Conservation (phyloP, 2,797 vertebrate species). For the Graptemys geographica region DNA sequence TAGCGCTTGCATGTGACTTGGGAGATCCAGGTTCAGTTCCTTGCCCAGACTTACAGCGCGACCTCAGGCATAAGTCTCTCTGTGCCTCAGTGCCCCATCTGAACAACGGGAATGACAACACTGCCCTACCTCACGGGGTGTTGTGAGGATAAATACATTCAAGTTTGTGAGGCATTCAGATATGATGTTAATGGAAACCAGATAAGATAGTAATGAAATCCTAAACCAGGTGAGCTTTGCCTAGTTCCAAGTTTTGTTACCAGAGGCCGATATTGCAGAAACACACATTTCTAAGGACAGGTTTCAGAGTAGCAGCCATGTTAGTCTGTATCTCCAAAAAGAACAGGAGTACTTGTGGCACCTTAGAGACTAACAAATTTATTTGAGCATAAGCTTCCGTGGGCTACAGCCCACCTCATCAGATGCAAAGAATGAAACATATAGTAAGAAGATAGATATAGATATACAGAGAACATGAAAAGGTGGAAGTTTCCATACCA, state of each 20-base stretch:
- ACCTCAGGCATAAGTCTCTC: background rate
- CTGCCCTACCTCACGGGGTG: background rate
- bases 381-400: too few relatives aligned
- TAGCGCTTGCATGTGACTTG: background rate
- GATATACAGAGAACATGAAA: too few relatives aligned
- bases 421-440: too few relatives aligned
- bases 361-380: too few relatives aligned
- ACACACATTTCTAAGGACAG: too few relatives aligned
- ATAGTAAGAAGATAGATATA: too few relatives aligned
- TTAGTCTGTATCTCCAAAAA: too few relatives aligned
- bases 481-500: too few relatives aligned
- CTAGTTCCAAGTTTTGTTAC: background rate
- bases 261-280: background rate
- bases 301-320: too few relatives aligned
- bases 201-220: background rate
- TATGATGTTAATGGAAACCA: background rate
- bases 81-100: background rate
- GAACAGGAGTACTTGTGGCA: too few relatives aligned
- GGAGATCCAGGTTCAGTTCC: background rate
- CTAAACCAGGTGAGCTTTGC: background rate
- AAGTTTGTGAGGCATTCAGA: background rate
- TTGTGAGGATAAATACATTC: background rate
- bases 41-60: background rate
- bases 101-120: background rate
- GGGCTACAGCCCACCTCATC: too few relatives aligned